Conservation (phyloP, 2,113 vertebrate genomes). For the Misgurnus anguillicaudatus region DNA sequence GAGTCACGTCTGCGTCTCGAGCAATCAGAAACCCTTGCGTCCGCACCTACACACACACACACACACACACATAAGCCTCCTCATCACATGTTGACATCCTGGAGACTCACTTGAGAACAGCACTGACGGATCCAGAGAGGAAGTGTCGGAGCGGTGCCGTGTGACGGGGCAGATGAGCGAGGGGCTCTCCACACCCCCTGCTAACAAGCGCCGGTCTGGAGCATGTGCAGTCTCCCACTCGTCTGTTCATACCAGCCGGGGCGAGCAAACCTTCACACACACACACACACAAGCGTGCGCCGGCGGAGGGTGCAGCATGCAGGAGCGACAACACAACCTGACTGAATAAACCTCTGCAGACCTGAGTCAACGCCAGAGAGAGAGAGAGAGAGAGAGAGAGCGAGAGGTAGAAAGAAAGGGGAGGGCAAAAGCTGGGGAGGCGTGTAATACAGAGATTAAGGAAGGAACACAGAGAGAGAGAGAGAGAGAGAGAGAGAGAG, state of each 20-base stretch:
- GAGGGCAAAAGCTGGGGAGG: slow-evolving; percentile 17
- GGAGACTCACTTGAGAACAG: slow-evolving; percentile 24
- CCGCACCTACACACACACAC: background rate
- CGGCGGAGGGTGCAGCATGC: background rate
- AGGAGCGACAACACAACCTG: slow-evolving; percentile 1
- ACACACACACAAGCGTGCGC: background rate
- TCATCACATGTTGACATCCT: background rate
- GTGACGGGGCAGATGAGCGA: slow-evolving; percentile 1
- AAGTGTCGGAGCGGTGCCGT: slow-evolving; percentile 2
- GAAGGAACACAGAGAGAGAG: background rate
- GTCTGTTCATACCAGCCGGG: background rate
- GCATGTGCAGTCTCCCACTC: background rate
- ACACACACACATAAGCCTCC: background rate
- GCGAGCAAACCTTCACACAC: slow-evolving; percentile 1
- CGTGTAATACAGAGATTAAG: slow-evolving; percentile 34
- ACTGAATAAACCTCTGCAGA: slow-evolving; percentile 27
- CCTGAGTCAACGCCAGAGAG: slow-evolving; percentile 14
- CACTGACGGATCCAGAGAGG: slow-evolving; percentile 1
- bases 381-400: slow-evolving; percentile 18
- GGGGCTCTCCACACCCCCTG: background rate
- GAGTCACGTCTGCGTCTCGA: background rate
- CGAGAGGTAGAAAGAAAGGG: background rate
- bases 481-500: slow-evolving; percentile 14
- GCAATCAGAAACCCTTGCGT: no score
- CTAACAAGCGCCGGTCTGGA: background rate